phyloP scores from a whole-genome alignment of 2,888 invertebrate species.

The Nephrotoma appendiculata region DNA sequence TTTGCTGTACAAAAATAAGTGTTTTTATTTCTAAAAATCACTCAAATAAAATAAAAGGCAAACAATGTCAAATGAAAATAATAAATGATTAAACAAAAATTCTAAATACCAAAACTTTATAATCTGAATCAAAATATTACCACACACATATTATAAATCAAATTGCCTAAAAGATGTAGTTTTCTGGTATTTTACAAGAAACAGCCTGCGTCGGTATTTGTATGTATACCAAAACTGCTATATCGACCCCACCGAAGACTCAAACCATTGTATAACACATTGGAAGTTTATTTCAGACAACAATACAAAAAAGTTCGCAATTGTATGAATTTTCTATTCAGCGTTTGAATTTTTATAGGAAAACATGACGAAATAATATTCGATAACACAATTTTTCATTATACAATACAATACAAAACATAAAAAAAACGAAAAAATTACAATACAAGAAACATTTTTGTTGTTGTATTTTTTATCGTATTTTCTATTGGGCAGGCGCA shows the following conservation, averaged over 20 bases:
- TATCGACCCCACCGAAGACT: not conserved
- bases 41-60: no score
- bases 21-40: no score
- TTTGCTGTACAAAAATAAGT: no score
- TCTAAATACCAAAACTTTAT: no score
- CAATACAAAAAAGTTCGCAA: not conserved
- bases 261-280: not conserved
- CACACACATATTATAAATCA: no score
- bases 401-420: not conserved
- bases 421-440: not conserved
- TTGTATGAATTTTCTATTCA: not conserved
- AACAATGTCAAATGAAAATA: no score
- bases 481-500: slow-evolving; percentile 11
- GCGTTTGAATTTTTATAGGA: not conserved
- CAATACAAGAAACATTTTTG: not conserved
- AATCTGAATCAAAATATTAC: no score
- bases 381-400: not conserved
- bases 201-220: no score
- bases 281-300: no score
- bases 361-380: not conserved
- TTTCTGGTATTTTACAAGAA: no score
- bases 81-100: no score
- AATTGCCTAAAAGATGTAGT: no score
- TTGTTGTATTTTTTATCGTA: slow-evolving; percentile 6
- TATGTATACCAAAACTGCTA: not conserved